Base-by-base conservation (phyloP, 1,140 invertebrate species). In the Stegodyphus mimosarum region DNA sequence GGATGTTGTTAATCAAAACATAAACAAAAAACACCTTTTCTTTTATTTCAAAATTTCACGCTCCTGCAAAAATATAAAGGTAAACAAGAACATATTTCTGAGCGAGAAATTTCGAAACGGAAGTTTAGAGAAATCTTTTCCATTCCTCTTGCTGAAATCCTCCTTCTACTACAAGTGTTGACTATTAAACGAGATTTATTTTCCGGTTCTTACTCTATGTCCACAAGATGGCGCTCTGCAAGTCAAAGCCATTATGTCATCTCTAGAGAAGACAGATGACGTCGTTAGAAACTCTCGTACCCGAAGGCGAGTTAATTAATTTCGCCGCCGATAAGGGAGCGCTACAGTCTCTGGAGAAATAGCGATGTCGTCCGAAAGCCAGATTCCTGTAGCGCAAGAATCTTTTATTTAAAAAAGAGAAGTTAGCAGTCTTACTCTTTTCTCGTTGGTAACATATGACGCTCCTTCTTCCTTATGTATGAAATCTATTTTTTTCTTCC, bases 221-320 rank as follows among this genome's bases (percentile, higher is more conserved):
- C 55, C 55, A 11, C 55, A 9, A 60, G 55, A 60, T 9, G 55
- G 55, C 55, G 55, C 55, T 9, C 55, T 33, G 33, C 33, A 33
- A 33, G 33, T 33, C 33, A 33, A 33, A 33, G 33, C 33, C 33
- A 33, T 33, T 33, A 33, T 33, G 33, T 33, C 33, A 33, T 33
- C 33, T 33, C 33, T 33, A 33, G 33, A 60, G 55, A 60, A 60
- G 55, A 60, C 55, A 60, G 55, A 60, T 60, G 55, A 60, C 55
- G 55, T 9, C 55, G 55, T 60, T 60, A 60, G 55, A 60, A 60
- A 60, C 55, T 60, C 55, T 60, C 55, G 55, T 11, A 60, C 55
- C 55, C 55, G 55, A 15, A 60, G 55, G 55, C 55, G 55, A 60
- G 55, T 60, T 60, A 60, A 60, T 60, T 60, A 60, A 60, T 60